Evolutionary conservation across 2,888 invertebrate species (phyloP).

Genomic region (Timema podura): DNA sequence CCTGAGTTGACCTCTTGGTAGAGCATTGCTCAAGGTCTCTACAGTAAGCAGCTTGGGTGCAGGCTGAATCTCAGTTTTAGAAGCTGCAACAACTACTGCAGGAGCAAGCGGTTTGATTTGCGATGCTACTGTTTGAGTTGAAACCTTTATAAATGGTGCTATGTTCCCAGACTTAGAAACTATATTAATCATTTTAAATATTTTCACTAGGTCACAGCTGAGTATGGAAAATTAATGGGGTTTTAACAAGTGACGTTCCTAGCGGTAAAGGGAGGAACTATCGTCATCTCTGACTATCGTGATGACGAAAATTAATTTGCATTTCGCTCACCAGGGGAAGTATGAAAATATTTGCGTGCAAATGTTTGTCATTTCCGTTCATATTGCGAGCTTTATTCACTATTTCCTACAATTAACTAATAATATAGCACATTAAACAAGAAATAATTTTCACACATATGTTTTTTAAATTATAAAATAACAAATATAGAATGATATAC

Average conservation of each 20-base stretch:
- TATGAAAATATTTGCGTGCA: constrained; percentile 22
- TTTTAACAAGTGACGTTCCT: no score
- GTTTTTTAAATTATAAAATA: no score
- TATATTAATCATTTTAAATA: constrained; percentile 70
- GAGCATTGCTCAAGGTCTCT: constrained; percentile 54
- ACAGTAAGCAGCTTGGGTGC: constrained; percentile 52
- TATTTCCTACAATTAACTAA: no score
- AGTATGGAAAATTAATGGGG: no score
- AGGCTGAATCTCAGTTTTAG: constrained; percentile 43
- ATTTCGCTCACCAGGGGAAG: constrained; percentile 22
- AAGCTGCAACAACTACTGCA: constrained; percentile 47
- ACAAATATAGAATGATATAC: no score
- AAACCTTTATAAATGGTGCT: constrained; percentile 62
- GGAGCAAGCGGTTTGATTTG: constrained; percentile 56
- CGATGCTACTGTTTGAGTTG: constrained; percentile 63
- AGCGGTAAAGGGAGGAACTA: no score
- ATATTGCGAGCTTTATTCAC: not conserved
- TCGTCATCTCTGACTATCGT: no score
- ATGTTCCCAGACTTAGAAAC: constrained; percentile 62
- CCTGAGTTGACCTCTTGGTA: constrained; percentile 55
- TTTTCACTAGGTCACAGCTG: no score
- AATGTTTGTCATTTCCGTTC: constrained; percentile 6
- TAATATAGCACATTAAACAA: no score
- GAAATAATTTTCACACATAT: no score
- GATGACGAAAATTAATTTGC: constrained; percentile 20